These are phyloP conservation scores for Glossophaga mutica DNA, from an alignment of 2,797 vertebrate species.

Conservation along the genomic window DNA sequence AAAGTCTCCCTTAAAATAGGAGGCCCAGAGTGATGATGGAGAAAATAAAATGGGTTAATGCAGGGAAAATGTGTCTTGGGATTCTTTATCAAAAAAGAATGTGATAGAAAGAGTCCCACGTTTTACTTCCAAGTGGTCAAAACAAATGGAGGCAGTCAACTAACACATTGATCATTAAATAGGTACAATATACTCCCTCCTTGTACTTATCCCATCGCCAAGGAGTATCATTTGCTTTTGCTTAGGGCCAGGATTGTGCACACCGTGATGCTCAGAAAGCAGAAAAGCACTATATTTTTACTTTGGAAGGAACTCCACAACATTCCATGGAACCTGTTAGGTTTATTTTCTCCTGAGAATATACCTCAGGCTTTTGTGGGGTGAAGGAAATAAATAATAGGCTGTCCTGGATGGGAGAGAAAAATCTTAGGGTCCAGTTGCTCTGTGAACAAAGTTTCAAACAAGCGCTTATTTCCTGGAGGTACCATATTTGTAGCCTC, in stretches of 20 bases:
- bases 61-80: not conserved
- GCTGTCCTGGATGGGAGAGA: not conserved
- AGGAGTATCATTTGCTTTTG: not conserved
- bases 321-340: not conserved
- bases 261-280: not conserved
- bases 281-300: not conserved
- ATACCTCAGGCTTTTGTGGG: not conserved
- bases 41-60: not conserved
- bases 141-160: not conserved
- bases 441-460: not conserved
- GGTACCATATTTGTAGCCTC: not conserved
- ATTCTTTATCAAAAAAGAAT: constrained; percentile 6
- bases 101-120: not conserved
- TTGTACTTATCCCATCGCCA: not conserved
- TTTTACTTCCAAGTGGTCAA: not conserved
- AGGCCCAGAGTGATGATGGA: not conserved
- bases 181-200: not conserved
- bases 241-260: not conserved
- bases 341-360: not conserved
- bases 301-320: not conserved
- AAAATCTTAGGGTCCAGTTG: not conserved
- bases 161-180: not conserved
- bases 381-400: not conserved
- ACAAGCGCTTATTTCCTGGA: not conserved
- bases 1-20: not conserved